Evolutionary conservation across 2,113 vertebrate genomes (phyloP).

Genomic region (Anthoscopus minutus): DNA sequence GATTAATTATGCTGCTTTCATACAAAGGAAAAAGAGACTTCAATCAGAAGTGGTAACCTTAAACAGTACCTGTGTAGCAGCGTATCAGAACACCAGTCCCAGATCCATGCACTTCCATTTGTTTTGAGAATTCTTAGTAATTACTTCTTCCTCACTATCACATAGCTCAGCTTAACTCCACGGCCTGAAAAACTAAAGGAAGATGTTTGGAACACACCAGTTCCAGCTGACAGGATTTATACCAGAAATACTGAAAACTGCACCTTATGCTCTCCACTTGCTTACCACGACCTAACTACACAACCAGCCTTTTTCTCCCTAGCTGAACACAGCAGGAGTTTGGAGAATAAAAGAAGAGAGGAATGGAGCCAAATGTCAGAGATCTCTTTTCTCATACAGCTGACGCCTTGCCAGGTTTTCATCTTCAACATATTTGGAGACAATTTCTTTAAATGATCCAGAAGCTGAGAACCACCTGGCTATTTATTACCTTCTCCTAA

Average conservation of each 20-base stretch:
- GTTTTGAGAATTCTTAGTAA: neutral
- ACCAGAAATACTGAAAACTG: neutral
- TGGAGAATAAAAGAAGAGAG: neutral
- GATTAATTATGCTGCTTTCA: conserved; percentile 66
- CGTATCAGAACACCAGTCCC: neutral
- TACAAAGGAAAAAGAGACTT: conserved; percentile 35
- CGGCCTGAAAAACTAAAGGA: neutral
- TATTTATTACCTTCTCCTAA: neutral
- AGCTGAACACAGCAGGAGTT: neutral
- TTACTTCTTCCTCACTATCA: neutral
- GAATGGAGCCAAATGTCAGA: neutral
- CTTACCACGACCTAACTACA: neutral
- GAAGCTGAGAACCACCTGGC: neutral
- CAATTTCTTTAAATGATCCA: neutral
- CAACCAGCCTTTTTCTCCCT: neutral
- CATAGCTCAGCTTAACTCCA: neutral
- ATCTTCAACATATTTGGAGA: neutral
- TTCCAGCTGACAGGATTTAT: neutral
- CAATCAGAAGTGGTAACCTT: conserved; percentile 16
- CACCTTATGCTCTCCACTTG: neutral
- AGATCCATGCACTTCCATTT: neutral
- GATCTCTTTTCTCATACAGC: neutral
- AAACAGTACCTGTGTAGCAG: neutral
- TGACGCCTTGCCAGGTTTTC: neutral
- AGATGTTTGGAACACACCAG: neutral